phyloP scores from a whole-genome alignment of 2,888 invertebrate species.

The Galerucella calmariensis region DNA sequence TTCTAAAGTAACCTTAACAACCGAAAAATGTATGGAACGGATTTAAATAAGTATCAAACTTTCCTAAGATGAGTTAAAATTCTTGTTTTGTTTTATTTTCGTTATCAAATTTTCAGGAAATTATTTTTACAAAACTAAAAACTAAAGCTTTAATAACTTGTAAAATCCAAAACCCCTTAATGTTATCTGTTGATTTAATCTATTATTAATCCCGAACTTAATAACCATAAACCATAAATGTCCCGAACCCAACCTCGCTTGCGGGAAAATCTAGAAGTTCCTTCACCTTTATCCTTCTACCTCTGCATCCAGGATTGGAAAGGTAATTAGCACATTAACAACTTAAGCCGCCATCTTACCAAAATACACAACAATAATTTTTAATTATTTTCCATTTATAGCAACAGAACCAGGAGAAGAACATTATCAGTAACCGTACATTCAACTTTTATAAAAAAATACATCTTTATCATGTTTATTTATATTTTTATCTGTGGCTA shows the following conservation, averaged over 20 bases:
- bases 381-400: background rate
- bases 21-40: too few species aligned
- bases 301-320: background rate
- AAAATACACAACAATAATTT: conserved; percentile 1
- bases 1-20: too few species aligned
- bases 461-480: conserved; percentile 11
- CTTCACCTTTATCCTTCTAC: conserved; percentile 13
- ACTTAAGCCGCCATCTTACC: conserved; percentile 21
- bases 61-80: too few species aligned
- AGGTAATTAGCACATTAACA: conserved; percentile 23
- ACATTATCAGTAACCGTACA: conserved; percentile 4
- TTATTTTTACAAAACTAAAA: too few species aligned
- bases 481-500: conserved; percentile 8
- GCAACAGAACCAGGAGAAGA: background rate
- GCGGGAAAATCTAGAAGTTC: conserved; percentile 5
- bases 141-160: background rate
- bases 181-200: background rate
- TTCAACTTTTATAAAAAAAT: conserved; percentile 11
- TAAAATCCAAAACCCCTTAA: background rate
- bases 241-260: background rate
- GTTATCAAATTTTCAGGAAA: too few species aligned
- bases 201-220: background rate
- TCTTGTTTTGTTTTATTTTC: too few species aligned
- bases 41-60: too few species aligned
- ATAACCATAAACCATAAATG: background rate